These are phyloP conservation scores for Tyrannus savana DNA, from an alignment of 2,113 vertebrate species.

Conservation along the genomic window DNA sequence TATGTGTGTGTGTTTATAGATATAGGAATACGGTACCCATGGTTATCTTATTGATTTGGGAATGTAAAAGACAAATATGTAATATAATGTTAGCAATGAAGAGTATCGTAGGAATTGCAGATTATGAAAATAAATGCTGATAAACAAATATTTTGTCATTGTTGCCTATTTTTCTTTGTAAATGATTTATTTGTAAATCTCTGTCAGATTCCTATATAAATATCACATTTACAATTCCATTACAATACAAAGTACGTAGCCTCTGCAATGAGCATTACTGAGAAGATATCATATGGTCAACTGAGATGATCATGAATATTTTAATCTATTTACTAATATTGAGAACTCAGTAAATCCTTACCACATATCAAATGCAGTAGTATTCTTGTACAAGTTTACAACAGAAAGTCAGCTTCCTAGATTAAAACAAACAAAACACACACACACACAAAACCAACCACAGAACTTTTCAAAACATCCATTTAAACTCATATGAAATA, in stretches of 20 bases:
- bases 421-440: background rate
- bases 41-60: constrained; percentile 65
- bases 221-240: background rate
- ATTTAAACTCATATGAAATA: constrained; percentile 1
- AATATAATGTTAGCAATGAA: constrained; percentile 4
- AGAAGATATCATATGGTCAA: constrained; percentile 7
- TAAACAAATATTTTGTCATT: background rate
- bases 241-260: background rate
- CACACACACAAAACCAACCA: fast-evolving
- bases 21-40: constrained; percentile 13
- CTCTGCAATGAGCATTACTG: background rate
- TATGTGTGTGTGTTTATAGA: background rate
- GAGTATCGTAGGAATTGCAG: background rate
- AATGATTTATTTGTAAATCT: background rate
- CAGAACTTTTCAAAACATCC: background rate
- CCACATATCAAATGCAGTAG: background rate
- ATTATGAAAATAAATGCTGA: constrained; percentile 28
- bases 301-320: background rate
- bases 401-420: background rate
- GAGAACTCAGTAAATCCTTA: background rate
- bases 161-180: background rate
- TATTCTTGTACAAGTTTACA: background rate
- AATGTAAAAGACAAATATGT: constrained; percentile 49
- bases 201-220: background rate
- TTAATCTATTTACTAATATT: constrained; percentile 4